A percentile compares a stretch with the other conserved stretches of the same genome.
Evolutionary conservation across 2,888 invertebrate genomes (phyloP).

Genomic region (Trimorus sp.): DNA sequence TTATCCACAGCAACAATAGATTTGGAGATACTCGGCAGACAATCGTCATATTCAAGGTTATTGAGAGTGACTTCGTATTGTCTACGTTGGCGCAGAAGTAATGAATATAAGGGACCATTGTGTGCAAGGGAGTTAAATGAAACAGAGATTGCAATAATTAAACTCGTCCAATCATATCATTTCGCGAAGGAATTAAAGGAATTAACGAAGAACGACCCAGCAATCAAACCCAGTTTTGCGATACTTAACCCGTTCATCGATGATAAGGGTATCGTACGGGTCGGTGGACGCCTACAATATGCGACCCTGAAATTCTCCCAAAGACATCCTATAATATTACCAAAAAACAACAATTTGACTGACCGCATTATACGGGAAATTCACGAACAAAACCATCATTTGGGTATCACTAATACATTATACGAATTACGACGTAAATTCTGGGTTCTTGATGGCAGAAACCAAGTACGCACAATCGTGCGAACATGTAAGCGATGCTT

Average conservation of each 20-base stretch:
- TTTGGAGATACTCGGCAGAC: background rate
- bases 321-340: conserved; percentile 60
- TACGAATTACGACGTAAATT: no score
- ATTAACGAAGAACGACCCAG: background rate
- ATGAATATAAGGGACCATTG: background rate
- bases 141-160: background rate
- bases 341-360: conserved; percentile 40
- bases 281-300: conserved; percentile 58
- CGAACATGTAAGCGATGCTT: no score
- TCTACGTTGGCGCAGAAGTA: background rate
- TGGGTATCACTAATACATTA: conserved; percentile 25
- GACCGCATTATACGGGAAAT: conserved; percentile 35
- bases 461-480: no score
- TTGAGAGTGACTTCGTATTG: background rate
- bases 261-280: conserved; percentile 9
- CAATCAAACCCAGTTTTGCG: background rate
- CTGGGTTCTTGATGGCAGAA: no score
- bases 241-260: conserved; percentile 2
- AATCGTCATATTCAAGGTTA: conserved; percentile 2
- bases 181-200: background rate
- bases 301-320: conserved; percentile 18
- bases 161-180: background rate
- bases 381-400: conserved; percentile 37
- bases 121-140: background rate
- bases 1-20: background rate